Evolutionary conservation across 2,797 vertebrate species (phyloP).

Genomic region (Megaceryle alcyon): DNA sequence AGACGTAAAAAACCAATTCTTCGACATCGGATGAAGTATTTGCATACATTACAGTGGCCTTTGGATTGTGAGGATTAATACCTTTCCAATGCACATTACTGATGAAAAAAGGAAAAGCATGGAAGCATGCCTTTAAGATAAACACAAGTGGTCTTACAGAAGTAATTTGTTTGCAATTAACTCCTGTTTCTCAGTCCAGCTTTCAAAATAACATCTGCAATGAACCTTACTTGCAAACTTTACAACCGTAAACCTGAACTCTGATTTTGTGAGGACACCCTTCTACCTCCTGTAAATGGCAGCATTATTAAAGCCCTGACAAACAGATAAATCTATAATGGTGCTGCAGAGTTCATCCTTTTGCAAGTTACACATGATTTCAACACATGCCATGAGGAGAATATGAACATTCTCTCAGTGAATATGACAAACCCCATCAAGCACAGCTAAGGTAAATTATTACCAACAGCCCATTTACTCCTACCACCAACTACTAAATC

Average conservation of each 20-base stretch:
- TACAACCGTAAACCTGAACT: neutral
- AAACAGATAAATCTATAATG: neutral
- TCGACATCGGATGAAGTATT: neutral
- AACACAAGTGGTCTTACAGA: neutral
- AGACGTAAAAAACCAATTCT: neutral
- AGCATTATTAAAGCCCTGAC: neutral
- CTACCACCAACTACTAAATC: neutral
- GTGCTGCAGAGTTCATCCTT: neutral
- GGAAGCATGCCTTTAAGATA: neutral
- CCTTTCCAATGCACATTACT: neutral
- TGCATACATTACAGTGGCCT: slow-evolving; percentile 45
- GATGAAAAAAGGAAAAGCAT: neutral
- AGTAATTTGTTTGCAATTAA: neutral
- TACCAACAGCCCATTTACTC: neutral
- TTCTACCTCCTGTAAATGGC: neutral
- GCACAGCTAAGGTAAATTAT: neutral
- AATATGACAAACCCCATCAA: neutral
- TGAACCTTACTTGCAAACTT: neutral
- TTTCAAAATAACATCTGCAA: neutral
- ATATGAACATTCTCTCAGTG: neutral
- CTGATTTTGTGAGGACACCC: neutral
- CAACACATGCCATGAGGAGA: neutral
- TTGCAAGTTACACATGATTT: neutral
- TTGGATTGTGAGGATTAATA: neutral
- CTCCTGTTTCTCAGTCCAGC: neutral